Conservation (phyloP, 2,113 vertebrate species). For the Monarcha castaneiventris region DNA sequence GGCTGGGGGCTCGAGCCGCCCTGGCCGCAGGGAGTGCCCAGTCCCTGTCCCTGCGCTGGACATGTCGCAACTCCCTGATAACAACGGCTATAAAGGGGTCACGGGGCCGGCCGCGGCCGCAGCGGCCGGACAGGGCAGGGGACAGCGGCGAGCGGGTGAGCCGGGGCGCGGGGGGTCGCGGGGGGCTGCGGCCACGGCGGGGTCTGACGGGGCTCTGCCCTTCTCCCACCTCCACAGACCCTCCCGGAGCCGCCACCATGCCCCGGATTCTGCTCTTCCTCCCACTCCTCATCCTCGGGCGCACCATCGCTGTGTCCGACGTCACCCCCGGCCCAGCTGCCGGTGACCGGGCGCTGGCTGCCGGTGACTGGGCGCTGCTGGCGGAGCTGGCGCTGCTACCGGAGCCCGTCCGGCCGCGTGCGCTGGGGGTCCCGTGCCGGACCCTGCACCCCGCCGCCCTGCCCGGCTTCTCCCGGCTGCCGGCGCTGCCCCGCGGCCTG, state of each 20-base stretch:
- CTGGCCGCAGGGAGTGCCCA: not conserved
- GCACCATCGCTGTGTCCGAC: rapidly evolving
- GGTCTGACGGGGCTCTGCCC: not conserved
- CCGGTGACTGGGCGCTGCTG: not conserved
- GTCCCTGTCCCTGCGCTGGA: not conserved
- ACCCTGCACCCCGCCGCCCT: constrained; percentile 67
- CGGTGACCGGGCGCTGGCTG: not conserved
- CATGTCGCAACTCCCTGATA: not conserved
- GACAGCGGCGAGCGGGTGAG: not conserved
- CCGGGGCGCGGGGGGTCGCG: rapidly evolving
- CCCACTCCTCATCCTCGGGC: not conserved
- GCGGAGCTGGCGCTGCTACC: not conserved
- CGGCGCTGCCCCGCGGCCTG: constrained; percentile 68
- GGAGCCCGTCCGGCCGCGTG: rapidly evolving
- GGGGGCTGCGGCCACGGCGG: rapidly evolving
- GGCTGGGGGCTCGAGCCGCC: not conserved
- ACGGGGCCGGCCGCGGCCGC: rapidly evolving
- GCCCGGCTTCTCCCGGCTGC: constrained; percentile 62
- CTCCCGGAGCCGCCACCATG: not conserved
- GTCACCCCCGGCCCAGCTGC: rapidly evolving
- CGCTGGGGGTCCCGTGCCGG: constrained; percentile 49
- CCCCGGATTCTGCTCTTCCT: not conserved
- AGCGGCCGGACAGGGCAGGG: not conserved
- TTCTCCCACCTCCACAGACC: not conserved
- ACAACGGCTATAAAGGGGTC: not conserved